Base-by-base conservation (phyloP, 2,797 vertebrate species). In the Cryptoprocta ferox region DNA sequence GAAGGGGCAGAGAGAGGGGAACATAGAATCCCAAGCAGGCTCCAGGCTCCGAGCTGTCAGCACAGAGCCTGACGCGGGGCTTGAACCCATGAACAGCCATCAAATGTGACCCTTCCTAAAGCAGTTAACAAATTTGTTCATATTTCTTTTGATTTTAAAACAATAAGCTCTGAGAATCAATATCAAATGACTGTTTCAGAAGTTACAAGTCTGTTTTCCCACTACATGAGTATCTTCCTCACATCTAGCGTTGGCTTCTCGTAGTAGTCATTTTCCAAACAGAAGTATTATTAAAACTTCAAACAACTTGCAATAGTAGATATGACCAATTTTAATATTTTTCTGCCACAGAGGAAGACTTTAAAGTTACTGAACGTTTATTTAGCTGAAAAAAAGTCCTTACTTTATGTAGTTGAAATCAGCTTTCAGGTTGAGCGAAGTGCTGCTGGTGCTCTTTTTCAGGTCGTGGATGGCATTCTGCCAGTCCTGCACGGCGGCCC, bases 361-460 rank as follows among this genome's bases (percentile, higher is more conserved):
- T 75, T 59, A 84, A 68, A 82, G 50, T 37, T 76, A 89, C 2
- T 7, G 3, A 76, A 95, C 76, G 84, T 32, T 10, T 48, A 68
- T 89, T 13, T 37, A 75, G 78, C 2, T 71, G 39, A n/a, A 82
- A 71, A 83, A 56, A 56, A 35, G 92, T 3, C 35, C 99, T 98
- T 98, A 99, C 99, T 99, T 99, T 97, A 99, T 99, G 96, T 99
- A 99, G 99, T 99, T 99, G 97, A 99, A 99, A 91, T 99, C 99
- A 0, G 99, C 99, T 98, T 99, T 99, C 68, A 99, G 98, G 96
- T 98, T 99, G 98, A 99, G 99, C 70, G 99, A 98, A 12, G 99
- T 99, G 88, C 98, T 99, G 83, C 98, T 98, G 39, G 99, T 98
- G 94, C 98, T 99, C 98, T 99, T 99, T 96, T 99, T 99, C 94